Evolutionary conservation across 2,113 vertebrate genomes (phyloP).

Genomic region (Phalacrocorax pelagicus): DNA sequence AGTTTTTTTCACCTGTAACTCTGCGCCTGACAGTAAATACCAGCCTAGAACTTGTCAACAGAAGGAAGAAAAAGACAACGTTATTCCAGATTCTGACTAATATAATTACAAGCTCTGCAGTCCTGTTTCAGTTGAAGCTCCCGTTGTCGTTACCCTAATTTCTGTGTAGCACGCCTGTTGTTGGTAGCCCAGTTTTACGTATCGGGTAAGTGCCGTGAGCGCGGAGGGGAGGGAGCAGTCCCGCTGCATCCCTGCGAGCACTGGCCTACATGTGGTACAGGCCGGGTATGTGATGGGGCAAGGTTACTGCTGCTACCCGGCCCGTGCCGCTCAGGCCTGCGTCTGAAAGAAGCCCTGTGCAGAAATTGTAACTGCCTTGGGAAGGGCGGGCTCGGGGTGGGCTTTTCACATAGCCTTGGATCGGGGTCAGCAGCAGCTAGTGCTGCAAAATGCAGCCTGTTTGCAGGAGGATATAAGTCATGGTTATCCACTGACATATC

Average conservation of each 20-base stretch:
- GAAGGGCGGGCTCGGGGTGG: background rate
- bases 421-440: background rate
- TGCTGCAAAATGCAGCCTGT: background rate
- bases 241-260: background rate
- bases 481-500: background rate
- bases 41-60: background rate
- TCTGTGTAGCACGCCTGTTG: rapidly evolving
- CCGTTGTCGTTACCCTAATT: background rate
- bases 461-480: background rate
- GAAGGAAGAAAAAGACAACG: background rate
- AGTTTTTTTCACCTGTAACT: background rate
- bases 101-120: background rate
- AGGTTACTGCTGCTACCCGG: rapidly evolving
- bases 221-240: background rate
- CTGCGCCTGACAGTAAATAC: background rate
- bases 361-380: background rate
- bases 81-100: background rate
- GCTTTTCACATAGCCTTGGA: background rate
- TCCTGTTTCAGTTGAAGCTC: background rate
- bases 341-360: background rate
- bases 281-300: background rate
- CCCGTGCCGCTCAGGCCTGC: rapidly evolving
- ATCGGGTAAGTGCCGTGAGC: rapidly evolving
- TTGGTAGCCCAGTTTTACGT: background rate
- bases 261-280: rapidly evolving